Evolutionary conservation across 2,888 invertebrate genomes (phyloP).

Genomic region (Meiosimyza platycephala): DNA sequence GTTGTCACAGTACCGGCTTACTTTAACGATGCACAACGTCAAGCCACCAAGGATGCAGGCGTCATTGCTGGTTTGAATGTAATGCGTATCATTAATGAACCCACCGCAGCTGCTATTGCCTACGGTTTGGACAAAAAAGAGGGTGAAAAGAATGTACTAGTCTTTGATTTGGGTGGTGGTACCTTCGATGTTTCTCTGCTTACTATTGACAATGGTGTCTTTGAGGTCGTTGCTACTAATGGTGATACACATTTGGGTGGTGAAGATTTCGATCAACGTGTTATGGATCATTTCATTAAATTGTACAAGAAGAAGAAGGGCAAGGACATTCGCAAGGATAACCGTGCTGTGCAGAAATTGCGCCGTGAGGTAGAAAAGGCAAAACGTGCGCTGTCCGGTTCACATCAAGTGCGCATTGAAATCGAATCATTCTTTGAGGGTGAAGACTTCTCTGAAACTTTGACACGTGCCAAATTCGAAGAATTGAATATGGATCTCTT

Average conservation of each 20-base stretch:
- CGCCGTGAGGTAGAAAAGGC: conserved; percentile 98
- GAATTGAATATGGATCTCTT: conserved; percentile 95
- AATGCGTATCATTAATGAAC: conserved; percentile 94
- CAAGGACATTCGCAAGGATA: conserved; percentile 94
- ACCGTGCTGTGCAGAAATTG: conserved; percentile 94
- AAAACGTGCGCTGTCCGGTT: conserved; percentile 91
- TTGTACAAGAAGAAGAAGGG: conserved; percentile 99
- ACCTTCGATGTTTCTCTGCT: conserved; percentile 98
- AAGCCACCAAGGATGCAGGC: conserved; percentile 99
- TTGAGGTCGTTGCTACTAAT: conserved; percentile 76
- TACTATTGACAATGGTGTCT: conserved; percentile 98
- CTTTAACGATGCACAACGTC: conserved; percentile 99
- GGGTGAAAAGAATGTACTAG: conserved; percentile 97
- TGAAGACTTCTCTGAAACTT: conserved; percentile 97
- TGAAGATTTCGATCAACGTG: conserved; percentile 98
- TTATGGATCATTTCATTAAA: conserved; percentile 99
- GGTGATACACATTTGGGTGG: conserved; percentile 99
- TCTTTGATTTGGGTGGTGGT: conserved; percentile 99
- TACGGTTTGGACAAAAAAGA: conserved; percentile 97
- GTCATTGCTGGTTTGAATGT: conserved; percentile 79
- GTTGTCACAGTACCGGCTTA: conserved; percentile 79
- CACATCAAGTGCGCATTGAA: conserved; percentile 96
- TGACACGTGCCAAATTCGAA: conserved; percentile 98
- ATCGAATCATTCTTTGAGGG: conserved; percentile 99
- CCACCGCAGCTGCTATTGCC: conserved; percentile 96